Base-by-base conservation (phyloP, 2,797 vertebrate species). In the Diplodus sargus region DNA sequence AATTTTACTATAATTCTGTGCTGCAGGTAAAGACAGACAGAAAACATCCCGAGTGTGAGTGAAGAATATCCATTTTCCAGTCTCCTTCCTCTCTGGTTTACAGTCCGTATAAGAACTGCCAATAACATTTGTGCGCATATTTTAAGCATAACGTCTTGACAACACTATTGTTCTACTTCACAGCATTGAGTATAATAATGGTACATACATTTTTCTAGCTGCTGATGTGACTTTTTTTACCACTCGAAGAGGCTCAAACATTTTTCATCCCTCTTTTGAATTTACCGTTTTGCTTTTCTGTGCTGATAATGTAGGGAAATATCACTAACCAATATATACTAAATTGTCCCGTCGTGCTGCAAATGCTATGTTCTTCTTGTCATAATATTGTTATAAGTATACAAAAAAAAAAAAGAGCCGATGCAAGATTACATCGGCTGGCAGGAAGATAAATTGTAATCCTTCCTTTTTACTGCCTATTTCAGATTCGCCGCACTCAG, bases 31-130 rank as follows among this genome's bases (percentile, higher is more conserved):
- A 66, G 30, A 43, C 5, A 25, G 54, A 70, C 17, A 25, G 43
- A 25, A 20, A 23, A 39, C 2, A 13, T 4, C 28, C 28, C 28
- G 28, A 28, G 52, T 30, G 6, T 74, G 56, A 28, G 10, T 68
- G 47, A 5, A 34, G n/a, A 63, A 28, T 18, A 25, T 78, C 65
- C 56, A 16, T 51, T 61, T 16, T 45, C 18, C 20, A 22, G 25
- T 30, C 9, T 42, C 9, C 43, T 30, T 66, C 20, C 14, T 76
- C 20, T 45, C 59, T 61, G 72, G 65, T 81, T 79, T 76, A 74
- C 23, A 62, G n/a, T 71, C 57, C 71, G 63, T 70, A 67, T 59
- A 63, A 56, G 45, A 84, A 42, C 76, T 81, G 52, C 57, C 67
- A 28, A 8, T 73, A 70, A 63, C 66, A 28, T 71, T 76, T 39